Percentiles rank a stretch among this genome's conserved stretches.
phyloP scores from a whole-genome alignment of 1,140 invertebrate species.

The Atta colombica region DNA sequence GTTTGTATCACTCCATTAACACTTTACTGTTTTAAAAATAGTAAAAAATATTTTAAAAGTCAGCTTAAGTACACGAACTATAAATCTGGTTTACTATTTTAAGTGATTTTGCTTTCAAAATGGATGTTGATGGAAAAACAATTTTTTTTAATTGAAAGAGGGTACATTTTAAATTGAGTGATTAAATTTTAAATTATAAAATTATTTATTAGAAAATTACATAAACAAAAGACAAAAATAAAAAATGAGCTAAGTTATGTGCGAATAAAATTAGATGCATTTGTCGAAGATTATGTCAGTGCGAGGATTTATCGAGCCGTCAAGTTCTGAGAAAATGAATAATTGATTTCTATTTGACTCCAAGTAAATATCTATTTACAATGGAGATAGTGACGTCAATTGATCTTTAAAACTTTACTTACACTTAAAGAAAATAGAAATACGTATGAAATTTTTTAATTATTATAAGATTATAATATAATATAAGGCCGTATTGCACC shows the following conservation, averaged over 20 bases:
- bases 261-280: constrained; percentile 5
- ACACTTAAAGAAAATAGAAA: constrained; percentile 47
- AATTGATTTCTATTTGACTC: constrained; percentile 42
- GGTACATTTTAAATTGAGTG: not conserved
- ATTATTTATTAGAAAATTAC: not conserved
- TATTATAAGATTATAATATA: not conserved
- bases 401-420: constrained; percentile 67
- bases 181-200: not conserved
- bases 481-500: not conserved
- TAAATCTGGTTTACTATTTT: not conserved
- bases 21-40: not conserved
- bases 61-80: not conserved
- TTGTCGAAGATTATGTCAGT: constrained; percentile 30
- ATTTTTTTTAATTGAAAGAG: not conserved
- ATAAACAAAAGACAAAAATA: not conserved
- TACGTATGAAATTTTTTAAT: constrained; percentile 11
- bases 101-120: not conserved
- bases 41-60: not conserved
- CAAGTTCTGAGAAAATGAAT: constrained; percentile 29
- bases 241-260: no score
- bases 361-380: constrained; percentile 63
- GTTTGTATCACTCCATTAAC: not conserved
- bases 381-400: constrained; percentile 54
- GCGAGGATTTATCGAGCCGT: constrained; percentile 48
- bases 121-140: not conserved